Percentiles rank a stretch among this genome's conserved stretches.
phyloP scores from a whole-genome alignment of 2,797 vertebrate species.

The Halcyon leucocephala region DNA sequence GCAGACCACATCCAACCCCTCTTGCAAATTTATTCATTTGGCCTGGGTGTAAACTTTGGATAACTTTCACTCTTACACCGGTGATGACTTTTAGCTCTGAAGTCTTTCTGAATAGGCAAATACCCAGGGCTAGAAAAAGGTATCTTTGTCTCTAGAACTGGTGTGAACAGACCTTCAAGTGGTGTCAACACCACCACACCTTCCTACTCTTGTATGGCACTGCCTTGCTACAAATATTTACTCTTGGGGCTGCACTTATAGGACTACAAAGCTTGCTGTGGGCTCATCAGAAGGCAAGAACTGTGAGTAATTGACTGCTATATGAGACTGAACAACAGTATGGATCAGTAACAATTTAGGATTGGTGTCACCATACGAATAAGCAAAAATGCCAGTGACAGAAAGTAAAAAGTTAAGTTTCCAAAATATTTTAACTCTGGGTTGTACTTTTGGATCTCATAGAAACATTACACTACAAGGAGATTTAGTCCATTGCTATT shows the following conservation, averaged over 20 bases:
- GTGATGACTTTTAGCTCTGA: background rate
- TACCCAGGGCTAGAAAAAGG: background rate
- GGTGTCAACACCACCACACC: accelerated
- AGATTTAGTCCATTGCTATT: background rate
- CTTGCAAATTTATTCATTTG: background rate
- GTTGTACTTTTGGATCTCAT: background rate
- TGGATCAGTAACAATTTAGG: background rate
- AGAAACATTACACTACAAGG: background rate
- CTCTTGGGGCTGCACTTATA: background rate
- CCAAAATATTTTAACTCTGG: background rate
- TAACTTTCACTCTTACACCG: background rate
- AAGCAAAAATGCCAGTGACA: background rate
- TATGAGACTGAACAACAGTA: background rate
- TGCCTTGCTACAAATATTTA: background rate
- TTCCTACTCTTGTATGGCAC: background rate
- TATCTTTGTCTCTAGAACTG: background rate
- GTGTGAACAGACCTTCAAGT: background rate
- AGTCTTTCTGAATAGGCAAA: background rate
- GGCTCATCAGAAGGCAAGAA: background rate
- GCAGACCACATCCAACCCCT: background rate
- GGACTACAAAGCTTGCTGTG: background rate
- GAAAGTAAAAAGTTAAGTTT: background rate
- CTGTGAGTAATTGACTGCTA: background rate
- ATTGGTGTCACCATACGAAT: background rate
- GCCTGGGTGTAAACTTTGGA: background rate